Conservation (phyloP, 23 tunicate species). For the Trididemnum miniatum region DNA sequence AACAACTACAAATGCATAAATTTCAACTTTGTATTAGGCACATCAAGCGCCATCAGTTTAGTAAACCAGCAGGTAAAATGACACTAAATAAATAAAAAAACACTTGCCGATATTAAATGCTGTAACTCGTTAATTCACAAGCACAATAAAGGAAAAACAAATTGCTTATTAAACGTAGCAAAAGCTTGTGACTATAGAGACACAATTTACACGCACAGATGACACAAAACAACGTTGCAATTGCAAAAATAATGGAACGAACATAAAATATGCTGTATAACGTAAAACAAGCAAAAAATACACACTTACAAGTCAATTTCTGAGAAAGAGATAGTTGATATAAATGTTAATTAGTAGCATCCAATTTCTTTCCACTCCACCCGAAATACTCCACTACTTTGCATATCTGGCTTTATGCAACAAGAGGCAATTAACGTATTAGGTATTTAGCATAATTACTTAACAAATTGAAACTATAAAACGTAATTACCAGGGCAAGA, state of each 20-base stretch:
- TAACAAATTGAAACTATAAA: too few species aligned
- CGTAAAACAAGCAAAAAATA: background rate
- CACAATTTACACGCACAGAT: background rate
- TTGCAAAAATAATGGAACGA: conserved; percentile 12
- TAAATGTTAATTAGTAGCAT: background rate
- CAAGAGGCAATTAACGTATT: too few species aligned
- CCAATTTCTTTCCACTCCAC: too few species aligned
- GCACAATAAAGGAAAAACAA: background rate
- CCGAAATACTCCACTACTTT: too few species aligned
- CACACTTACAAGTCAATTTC: background rate
- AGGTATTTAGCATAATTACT: too few species aligned
- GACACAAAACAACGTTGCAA: background rate
- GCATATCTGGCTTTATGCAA: too few species aligned
- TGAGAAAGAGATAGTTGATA: background rate
- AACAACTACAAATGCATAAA: too few species aligned
- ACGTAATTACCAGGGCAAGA: too few species aligned
- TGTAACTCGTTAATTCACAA: background rate
- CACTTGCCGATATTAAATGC: conserved; percentile 5
- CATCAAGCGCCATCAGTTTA: conserved; percentile 32
- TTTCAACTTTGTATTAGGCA: conserved; percentile 18
- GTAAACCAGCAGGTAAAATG: conserved; percentile 60
- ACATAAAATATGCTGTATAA: background rate
- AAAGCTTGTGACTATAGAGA: background rate
- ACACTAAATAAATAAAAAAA: conserved; percentile 27
- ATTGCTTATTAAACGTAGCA: background rate